These are phyloP conservation scores for Eonycteris spelaea DNA, from an alignment of 2,113 vertebrate genomes.

Conservation along the genomic window DNA sequence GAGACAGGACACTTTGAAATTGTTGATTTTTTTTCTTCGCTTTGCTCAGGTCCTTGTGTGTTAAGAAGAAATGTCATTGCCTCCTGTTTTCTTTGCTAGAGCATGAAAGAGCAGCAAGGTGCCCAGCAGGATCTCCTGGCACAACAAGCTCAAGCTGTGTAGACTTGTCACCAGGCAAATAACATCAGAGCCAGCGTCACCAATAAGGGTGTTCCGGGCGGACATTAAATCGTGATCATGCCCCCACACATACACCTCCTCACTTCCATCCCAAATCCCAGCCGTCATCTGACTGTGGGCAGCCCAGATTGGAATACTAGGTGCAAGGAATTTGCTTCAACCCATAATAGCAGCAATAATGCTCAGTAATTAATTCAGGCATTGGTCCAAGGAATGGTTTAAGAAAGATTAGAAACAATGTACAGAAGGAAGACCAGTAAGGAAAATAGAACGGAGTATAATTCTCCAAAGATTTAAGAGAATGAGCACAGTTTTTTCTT, in stretches of 20 bases:
- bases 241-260: background rate
- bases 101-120: background rate
- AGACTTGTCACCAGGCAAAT: background rate
- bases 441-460: background rate
- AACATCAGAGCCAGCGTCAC: background rate
- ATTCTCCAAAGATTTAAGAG: background rate
- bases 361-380: background rate
- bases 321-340: background rate
- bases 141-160: background rate
- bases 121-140: background rate
- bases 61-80: background rate
- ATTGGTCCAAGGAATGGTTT: background rate
- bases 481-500: background rate
- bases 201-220: background rate
- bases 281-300: background rate
- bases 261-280: background rate
- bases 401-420: background rate
- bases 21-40: background rate
- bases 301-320: background rate
- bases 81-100: background rate
- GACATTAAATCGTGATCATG: background rate
- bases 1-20: background rate
- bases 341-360: background rate
- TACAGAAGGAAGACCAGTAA: background rate
- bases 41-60: background rate